Evolutionary conservation across 1,140 invertebrate genomes (phyloP), one percentile per base, ranked within the genome.

Genomic region (Meloidogyne exigua): DNA sequence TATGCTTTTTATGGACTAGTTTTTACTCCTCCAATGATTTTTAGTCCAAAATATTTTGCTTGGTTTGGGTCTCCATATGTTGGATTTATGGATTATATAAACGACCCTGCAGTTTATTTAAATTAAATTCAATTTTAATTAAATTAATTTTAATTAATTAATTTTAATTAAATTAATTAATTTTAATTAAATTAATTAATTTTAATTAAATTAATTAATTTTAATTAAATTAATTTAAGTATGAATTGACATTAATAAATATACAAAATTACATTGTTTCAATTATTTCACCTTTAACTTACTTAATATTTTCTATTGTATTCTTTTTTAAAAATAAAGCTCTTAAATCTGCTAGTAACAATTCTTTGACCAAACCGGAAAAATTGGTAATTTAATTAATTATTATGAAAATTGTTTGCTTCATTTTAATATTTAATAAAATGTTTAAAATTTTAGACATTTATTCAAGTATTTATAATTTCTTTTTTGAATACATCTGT

Each of bases 21-120:
- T n/a, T 57, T 57, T 57, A 57, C 15, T 57, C 49, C 49, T 57
- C 49, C 49, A 57, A n/a, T 57, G 49, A 57, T 57, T 57, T 57
- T 57, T 57, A 57, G 49, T 5, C 49, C 49, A 21, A 57, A 57
- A 57, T n/a, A 57, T 57, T 57, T 57, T 57, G 49, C 49, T 57
- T 57, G 49, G 49, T 57, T 57, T 57, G 49, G 49, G 0, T n/a
- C 7, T 57, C 49, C 49, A 57, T 57, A n/a, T 57, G n/a, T 2
- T n/a, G 49, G 49, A n/a, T 57, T 57, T 57, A 57, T 18, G 9
- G 21, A n/a, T 57, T 12, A n/a, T 57, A 4, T 57, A 15, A 9
- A 9, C 9, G 49, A 57, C 9, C 7, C n/a, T n/a, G 49, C 4
- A 3, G 49, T 57, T 9, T 57, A 7, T 7, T 57, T n/a, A n/a